Percentiles rank a stretch among this genome's conserved stretches.
Conservation (phyloP, 2,888 invertebrate species). For the Yponomeuta malinellus region DNA sequence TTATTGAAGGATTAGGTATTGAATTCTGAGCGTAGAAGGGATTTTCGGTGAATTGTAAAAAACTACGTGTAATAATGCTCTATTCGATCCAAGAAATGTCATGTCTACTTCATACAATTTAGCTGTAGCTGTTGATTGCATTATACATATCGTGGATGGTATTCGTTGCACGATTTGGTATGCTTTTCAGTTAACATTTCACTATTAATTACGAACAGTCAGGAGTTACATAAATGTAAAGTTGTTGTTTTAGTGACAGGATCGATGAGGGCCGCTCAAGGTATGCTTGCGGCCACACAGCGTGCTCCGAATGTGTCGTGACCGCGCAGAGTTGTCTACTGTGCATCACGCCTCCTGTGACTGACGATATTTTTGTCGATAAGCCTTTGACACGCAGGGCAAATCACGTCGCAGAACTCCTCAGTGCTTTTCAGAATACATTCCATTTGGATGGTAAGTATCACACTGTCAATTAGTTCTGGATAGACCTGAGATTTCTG, state of each 20-base stretch:
- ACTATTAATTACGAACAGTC: not conserved
- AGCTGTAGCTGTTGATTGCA: slow-evolving; percentile 35
- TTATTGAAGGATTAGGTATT: no score
- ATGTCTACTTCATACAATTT: slow-evolving; percentile 38
- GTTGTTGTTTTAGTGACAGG: slow-evolving; percentile 41
- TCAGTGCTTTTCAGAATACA: slow-evolving; percentile 42
- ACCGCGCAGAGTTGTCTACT: slow-evolving; percentile 36
- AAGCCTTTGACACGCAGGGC: slow-evolving; percentile 32
- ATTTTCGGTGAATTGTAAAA: not conserved
- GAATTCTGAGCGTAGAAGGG: not conserved
- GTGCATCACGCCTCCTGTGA: slow-evolving; percentile 39
- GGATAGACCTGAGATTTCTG: no score
- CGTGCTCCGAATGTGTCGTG: slow-evolving; percentile 46
- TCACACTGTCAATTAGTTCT: not conserved
- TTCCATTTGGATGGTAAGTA: slow-evolving; percentile 50
- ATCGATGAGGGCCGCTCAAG: slow-evolving; percentile 37
- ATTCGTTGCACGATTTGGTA: slow-evolving; percentile 52
- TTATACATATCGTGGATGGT: slow-evolving; percentile 43
- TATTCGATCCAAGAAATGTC: slow-evolving; percentile 24
- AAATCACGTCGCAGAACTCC: slow-evolving; percentile 36
- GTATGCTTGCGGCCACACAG: slow-evolving; percentile 53
- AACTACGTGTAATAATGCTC: not conserved
- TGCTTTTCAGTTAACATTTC: slow-evolving; percentile 19
- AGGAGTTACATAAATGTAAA: no score
- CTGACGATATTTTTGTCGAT: slow-evolving; percentile 18